Percentiles rank a stretch among this genome's conserved stretches.
Conservation (phyloP, 2,888 invertebrate species). For the Amorpha juglandis region DNA sequence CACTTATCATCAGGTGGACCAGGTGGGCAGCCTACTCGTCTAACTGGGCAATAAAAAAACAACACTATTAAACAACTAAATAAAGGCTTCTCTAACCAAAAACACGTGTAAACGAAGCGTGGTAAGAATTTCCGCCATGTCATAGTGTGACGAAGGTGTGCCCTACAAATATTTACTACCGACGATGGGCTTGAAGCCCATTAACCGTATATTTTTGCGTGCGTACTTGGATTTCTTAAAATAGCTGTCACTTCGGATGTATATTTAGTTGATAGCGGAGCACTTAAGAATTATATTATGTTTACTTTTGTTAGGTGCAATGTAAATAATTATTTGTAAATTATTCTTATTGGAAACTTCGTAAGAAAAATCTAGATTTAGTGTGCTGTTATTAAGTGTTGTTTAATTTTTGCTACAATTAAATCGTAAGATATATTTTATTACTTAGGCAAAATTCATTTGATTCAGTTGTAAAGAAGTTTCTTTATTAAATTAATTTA, state of each 20-base stretch:
- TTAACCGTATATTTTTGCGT: background rate
- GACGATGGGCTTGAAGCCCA: background rate
- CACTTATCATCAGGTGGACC: no score
- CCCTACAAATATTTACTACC: background rate
- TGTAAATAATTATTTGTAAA: no score
- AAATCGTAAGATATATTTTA: no score
- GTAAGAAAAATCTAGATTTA: no score
- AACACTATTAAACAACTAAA: background rate
- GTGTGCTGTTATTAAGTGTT: no score
- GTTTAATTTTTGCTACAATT: no score
- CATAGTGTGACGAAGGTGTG: slow-evolving; percentile 1
- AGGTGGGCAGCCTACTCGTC: no score
- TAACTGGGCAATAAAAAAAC: background rate
- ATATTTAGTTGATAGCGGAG: background rate
- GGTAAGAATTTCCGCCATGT: background rate
- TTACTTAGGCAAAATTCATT: no score
- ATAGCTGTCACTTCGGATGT: background rate
- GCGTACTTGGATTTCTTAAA: slow-evolving; percentile 10
- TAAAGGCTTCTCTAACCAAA: background rate
- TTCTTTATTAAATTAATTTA: no score
- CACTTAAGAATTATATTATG: background rate
- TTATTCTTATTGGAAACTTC: no score
- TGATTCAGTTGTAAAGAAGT: no score
- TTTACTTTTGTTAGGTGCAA: background rate
- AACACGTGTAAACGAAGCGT: background rate